Percentiles rank a stretch among this genome's conserved stretches.
Evolutionary conservation across 30 jellyfish, hydroid and myxozoan genomes (phyloP).

Genomic region (Aurelia aurita complex sp. Pacific): DNA sequence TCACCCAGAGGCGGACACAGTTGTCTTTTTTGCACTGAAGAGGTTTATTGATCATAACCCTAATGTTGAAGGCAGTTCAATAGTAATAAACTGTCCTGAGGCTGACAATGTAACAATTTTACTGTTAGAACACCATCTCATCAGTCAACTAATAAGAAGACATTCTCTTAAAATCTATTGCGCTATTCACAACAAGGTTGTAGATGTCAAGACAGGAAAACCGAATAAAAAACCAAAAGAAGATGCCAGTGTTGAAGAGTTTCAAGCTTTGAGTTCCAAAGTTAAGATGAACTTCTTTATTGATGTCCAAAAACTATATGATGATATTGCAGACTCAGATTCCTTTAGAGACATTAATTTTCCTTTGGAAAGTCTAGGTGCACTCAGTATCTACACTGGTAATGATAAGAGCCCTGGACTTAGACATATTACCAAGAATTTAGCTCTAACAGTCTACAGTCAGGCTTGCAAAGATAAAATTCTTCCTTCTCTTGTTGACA

Average conservation of each 20-base stretch:
- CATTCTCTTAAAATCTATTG: slow-evolving; percentile 14
- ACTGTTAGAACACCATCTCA: slow-evolving; percentile 39
- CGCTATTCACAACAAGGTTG: slow-evolving; percentile 27
- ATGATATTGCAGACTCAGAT: not conserved
- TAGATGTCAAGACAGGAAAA: slow-evolving; percentile 43
- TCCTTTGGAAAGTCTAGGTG: too few species aligned
- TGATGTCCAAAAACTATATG: slow-evolving; percentile 13
- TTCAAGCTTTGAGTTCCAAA: not conserved
- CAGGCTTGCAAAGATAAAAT: too few species aligned
- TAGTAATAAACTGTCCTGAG: slow-evolving; percentile 49
- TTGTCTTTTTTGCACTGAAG: slow-evolving; percentile 45
- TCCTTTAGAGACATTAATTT: too few species aligned
- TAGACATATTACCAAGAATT: too few species aligned
- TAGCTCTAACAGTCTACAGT: not conserved
- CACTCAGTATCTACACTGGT: too few species aligned
- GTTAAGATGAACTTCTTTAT: slow-evolving; percentile 18
- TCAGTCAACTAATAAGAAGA: not conserved
- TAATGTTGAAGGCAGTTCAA: slow-evolving; percentile 4
- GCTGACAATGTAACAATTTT: slow-evolving; percentile 55
- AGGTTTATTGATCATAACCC: slow-evolving; percentile 14
- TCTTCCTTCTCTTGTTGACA: too few species aligned
- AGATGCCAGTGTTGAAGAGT: slow-evolving; percentile 26
- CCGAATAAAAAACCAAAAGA: slow-evolving; percentile 42
- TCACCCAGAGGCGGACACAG: slow-evolving; percentile 70
- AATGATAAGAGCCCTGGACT: too few species aligned